Evolutionary conservation across 2,113 vertebrate species (phyloP).

Genomic region (Ailurus styani): DNA sequence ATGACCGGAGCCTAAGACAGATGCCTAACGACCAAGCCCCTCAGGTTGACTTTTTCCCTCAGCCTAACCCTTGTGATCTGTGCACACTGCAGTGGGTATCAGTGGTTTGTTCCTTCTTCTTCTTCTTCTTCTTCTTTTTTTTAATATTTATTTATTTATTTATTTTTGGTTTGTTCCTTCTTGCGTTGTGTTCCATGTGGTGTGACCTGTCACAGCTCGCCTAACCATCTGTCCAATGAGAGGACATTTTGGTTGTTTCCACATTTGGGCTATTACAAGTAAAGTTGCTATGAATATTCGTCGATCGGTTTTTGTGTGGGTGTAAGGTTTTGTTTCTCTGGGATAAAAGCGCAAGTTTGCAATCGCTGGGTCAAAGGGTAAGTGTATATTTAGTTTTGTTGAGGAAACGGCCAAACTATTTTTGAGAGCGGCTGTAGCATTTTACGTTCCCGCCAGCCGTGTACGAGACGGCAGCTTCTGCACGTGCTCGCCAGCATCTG

Average conservation of each 20-base stretch:
- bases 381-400: background rate
- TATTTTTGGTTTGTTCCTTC: background rate
- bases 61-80: no score
- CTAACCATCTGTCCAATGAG: background rate
- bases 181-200: fast-evolving
- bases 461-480: background rate
- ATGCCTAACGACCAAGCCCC: no score
- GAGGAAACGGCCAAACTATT: background rate
- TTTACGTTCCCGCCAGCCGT: background rate
- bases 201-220: no score
- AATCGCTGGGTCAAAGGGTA: background rate
- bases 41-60: background rate
- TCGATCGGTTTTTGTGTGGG: background rate
- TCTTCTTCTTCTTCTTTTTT: no score
- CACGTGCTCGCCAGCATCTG: background rate
- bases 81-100: background rate
- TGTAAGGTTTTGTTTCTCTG: background rate
- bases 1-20: no score
- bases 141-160: no score
- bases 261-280: background rate
- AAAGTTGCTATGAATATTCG: background rate
- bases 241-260: background rate
- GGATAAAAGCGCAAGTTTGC: background rate
- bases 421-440: background rate
- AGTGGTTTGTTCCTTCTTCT: no score